phyloP scores from a whole-genome alignment of 2,888 invertebrate species.

The Lydus trimaculatus region DNA sequence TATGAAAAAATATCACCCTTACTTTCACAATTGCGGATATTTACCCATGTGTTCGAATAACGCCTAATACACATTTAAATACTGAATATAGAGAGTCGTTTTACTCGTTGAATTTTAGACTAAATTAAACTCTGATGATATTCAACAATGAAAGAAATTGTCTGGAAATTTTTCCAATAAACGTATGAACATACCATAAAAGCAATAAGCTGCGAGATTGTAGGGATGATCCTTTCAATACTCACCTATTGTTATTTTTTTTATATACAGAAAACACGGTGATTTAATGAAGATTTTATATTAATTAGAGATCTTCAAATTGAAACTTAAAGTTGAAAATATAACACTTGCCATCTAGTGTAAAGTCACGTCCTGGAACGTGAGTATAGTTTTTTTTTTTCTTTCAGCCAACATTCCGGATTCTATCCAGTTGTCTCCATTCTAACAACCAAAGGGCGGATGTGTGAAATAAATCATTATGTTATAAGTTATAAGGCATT shows the following conservation, averaged over 20 bases:
- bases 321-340: not conserved
- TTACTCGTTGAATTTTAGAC: constrained; percentile 29
- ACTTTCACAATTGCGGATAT: constrained; percentile 11
- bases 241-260: not conserved
- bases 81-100: too few relatives aligned
- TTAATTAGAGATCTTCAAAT: not conserved
- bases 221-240: not conserved
- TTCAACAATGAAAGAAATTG: constrained; percentile 27
- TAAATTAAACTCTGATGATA: constrained; percentile 25
- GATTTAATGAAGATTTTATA: not conserved
- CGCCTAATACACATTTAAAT: too few relatives aligned
- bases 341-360: not conserved
- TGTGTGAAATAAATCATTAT: constrained; percentile 3
- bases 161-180: constrained; percentile 23
- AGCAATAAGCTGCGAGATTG: constrained; percentile 6
- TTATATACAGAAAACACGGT: not conserved
- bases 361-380: not conserved
- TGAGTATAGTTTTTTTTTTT: not conserved
- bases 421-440: constrained; percentile 1
- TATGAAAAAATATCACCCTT: too few relatives aligned
- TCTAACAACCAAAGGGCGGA: constrained; percentile 1
- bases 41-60: not conserved
- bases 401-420: not conserved
- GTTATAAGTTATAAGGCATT: not conserved
- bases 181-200: constrained; percentile 6